These are phyloP conservation scores for Ariopsis seemanni DNA, from an alignment of 2,113 vertebrate species.

Conservation along the genomic window DNA sequence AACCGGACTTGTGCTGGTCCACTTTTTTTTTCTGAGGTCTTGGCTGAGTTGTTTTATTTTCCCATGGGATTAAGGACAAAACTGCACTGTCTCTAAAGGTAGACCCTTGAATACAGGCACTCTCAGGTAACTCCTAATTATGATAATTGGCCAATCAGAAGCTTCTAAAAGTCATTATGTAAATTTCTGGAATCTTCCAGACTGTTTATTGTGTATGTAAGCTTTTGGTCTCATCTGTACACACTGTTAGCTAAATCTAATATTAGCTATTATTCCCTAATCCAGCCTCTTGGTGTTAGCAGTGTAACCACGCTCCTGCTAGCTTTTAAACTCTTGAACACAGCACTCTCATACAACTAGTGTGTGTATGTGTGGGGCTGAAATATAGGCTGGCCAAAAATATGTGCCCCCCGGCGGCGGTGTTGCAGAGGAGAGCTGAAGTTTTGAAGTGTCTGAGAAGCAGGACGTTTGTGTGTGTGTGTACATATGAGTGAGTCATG, in stretches of 20 bases:
- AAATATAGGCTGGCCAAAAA: constrained; percentile 9
- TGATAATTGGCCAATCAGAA: background rate
- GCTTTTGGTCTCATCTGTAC: background rate
- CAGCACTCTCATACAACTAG: background rate
- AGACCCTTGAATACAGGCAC: background rate
- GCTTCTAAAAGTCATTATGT: background rate
- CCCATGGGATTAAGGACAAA: background rate
- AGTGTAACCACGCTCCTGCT: background rate
- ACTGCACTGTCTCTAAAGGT: background rate
- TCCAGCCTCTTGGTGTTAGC: background rate
- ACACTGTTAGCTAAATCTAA: background rate
- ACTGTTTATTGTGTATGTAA: background rate
- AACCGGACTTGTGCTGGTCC: background rate
- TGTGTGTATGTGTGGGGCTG: background rate
- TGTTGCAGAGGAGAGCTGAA: background rate
- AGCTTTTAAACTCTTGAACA: background rate
- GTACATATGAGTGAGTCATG: background rate
- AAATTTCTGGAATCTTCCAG: background rate
- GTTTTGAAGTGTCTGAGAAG: background rate
- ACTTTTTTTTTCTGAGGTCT: background rate
- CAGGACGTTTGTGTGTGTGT: background rate
- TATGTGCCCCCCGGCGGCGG: background rate
- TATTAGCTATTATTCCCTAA: too few relatives aligned
- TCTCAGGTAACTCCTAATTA: background rate
- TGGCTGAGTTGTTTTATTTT: background rate